Conservation (phyloP, 2,797 vertebrate species). For the Chloroceryle inda region DNA sequence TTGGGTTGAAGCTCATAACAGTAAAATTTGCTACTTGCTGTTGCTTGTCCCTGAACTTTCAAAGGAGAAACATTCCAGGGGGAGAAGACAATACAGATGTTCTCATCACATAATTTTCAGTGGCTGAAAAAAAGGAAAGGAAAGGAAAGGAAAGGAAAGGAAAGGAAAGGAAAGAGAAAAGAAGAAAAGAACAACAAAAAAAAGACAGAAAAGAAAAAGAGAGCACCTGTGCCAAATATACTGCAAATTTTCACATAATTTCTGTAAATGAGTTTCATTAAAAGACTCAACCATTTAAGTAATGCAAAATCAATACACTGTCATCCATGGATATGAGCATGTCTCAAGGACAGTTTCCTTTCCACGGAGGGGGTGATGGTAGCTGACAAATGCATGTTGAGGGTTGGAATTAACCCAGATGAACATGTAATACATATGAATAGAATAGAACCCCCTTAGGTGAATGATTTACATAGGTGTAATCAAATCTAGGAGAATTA, state of each 20-base stretch:
- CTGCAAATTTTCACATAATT: neutral
- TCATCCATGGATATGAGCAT: neutral
- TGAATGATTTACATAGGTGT: neutral
- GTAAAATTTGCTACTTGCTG: neutral
- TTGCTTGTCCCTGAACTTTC: neutral
- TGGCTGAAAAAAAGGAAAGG: neutral
- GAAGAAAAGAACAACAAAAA: neutral
- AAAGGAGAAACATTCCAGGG: neutral
- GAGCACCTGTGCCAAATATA: neutral
- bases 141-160: neutral
- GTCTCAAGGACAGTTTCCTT: conserved; percentile 26
- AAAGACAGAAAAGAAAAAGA: neutral
- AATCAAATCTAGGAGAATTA: neutral
- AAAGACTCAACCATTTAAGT: neutral
- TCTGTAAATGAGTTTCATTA: conserved; percentile 34
- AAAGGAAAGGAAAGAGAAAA: neutral
- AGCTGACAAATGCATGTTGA: neutral
- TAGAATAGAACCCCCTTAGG: neutral
- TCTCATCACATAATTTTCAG: neutral
- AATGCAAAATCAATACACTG: conserved; percentile 52
- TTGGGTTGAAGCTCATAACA: neutral
- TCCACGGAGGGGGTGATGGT: neutral
- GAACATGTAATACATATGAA: neutral
- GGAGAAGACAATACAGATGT: neutral
- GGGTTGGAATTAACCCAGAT: neutral